phyloP scores from a whole-genome alignment of 2,797 vertebrate genomes.

The Protosalanx chinensis region DNA sequence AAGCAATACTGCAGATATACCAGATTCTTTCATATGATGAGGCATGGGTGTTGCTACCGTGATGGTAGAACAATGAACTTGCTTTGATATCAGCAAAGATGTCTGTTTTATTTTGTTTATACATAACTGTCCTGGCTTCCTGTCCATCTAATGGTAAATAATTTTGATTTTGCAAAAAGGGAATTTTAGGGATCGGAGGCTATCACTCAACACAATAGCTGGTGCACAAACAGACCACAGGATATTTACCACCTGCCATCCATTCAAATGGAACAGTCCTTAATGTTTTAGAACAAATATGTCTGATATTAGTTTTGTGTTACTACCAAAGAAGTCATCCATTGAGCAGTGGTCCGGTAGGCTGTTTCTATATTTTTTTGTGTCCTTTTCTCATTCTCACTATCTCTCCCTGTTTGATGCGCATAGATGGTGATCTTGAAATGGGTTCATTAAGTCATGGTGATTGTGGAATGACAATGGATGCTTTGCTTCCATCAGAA shows the following conservation, averaged over 20 bases:
- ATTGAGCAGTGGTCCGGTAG: background rate
- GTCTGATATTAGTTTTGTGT: constrained; percentile 3
- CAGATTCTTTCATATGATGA: constrained; percentile 37
- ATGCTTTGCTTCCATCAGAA: constrained; percentile 34
- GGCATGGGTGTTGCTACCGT: background rate
- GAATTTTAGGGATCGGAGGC: constrained; percentile 36
- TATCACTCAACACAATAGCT: constrained; percentile 19
- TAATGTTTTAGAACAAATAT: constrained; percentile 8
- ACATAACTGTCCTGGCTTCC: constrained; percentile 8
- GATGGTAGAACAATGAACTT: background rate
- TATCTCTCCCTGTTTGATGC: constrained; percentile 1
- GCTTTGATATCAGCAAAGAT: background rate
- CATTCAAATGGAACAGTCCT: background rate
- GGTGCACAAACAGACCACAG: constrained; percentile 12
- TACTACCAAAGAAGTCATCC: constrained; percentile 9
- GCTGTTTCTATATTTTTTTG: background rate
- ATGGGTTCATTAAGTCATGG: constrained; percentile 1
- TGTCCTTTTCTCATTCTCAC: constrained; percentile 11
- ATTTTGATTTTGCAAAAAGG: constrained; percentile 60
- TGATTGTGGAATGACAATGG: constrained; percentile 11
- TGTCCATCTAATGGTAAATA: constrained; percentile 19
- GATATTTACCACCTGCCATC: constrained; percentile 11
- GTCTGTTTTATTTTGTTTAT: background rate
- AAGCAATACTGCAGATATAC: constrained; percentile 57
- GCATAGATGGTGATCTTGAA: constrained; percentile 19